phyloP scores from a whole-genome alignment of 2,113 vertebrate species.

The Xenopus laevis region DNA sequence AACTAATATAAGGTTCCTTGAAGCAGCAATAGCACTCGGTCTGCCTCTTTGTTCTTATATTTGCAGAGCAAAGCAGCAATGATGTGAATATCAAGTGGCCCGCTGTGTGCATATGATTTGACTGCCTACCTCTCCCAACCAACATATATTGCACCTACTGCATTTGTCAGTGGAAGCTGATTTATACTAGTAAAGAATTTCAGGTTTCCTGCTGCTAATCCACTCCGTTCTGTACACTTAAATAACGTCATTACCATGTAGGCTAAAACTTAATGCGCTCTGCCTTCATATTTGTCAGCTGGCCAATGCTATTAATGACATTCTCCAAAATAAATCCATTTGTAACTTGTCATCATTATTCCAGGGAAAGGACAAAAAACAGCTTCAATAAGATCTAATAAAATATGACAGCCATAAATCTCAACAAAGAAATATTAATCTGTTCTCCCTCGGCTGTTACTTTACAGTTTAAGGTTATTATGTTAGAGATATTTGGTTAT shows the following conservation, averaged over 20 bases:
- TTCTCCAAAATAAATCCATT: background rate
- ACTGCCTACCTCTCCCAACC: background rate
- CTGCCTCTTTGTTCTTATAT: constrained; percentile 25
- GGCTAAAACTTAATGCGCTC: constrained; percentile 7
- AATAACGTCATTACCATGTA: constrained; percentile 12
- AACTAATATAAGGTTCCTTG: background rate
- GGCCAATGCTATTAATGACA: constrained; percentile 12
- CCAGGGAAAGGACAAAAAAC: constrained; percentile 23
- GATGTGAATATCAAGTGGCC: constrained; percentile 34
- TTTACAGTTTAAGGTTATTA: no score
- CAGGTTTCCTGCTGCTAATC: background rate
- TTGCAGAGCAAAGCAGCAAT: constrained; percentile 19
- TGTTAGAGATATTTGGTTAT: no score
- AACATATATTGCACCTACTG: background rate
- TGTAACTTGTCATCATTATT: constrained; percentile 10
- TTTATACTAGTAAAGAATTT: background rate
- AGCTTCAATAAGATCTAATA: no score
- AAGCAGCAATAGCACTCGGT: background rate
- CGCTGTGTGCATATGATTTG: constrained; percentile 10
- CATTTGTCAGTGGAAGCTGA: constrained; percentile 6
- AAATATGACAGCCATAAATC: no score
- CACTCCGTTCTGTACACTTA: background rate
- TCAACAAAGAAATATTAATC: no score
- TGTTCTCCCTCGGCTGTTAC: no score
- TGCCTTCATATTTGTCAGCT: constrained; percentile 11